phyloP scores from a whole-genome alignment of 2,797 vertebrate genomes.

The Acanthis flammea region DNA sequence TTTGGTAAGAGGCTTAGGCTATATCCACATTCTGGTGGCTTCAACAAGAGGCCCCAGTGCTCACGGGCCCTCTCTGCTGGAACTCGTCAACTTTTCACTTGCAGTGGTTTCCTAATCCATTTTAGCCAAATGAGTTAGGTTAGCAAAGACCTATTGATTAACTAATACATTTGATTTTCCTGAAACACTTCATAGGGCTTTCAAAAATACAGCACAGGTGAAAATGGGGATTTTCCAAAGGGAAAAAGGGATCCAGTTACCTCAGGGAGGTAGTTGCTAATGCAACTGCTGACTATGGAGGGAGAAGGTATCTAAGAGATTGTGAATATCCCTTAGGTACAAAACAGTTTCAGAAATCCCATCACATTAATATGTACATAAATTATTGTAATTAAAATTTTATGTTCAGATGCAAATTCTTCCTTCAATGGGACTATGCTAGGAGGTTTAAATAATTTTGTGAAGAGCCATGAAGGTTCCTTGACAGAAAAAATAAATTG shows the following conservation, averaged over 20 bases:
- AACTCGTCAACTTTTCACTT: not conserved
- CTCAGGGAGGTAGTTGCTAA: accelerated
- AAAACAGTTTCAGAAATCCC: not conserved
- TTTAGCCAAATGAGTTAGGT: not conserved
- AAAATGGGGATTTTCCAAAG: not conserved
- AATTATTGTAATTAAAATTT: not conserved
- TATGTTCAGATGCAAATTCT: not conserved
- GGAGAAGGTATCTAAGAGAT: not conserved
- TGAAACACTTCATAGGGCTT: not conserved
- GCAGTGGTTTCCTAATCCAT: not conserved
- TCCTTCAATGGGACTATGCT: not conserved
- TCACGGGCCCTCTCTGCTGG: not conserved
- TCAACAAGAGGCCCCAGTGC: not conserved
- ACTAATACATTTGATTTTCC: not conserved
- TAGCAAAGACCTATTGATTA: not conserved
- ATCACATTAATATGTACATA: not conserved
- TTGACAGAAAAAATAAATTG: not conserved
- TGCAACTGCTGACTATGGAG: not conserved
- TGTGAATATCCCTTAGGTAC: not conserved
- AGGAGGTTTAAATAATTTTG: not conserved
- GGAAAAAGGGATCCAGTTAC: not conserved
- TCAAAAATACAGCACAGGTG: not conserved
- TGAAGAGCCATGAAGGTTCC: not conserved
- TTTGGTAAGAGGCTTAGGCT: not conserved
- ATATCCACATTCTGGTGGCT: not conserved